phyloP scores from a whole-genome alignment of 1,140 invertebrate species.

The Plectrocnemia conspersa region DNA sequence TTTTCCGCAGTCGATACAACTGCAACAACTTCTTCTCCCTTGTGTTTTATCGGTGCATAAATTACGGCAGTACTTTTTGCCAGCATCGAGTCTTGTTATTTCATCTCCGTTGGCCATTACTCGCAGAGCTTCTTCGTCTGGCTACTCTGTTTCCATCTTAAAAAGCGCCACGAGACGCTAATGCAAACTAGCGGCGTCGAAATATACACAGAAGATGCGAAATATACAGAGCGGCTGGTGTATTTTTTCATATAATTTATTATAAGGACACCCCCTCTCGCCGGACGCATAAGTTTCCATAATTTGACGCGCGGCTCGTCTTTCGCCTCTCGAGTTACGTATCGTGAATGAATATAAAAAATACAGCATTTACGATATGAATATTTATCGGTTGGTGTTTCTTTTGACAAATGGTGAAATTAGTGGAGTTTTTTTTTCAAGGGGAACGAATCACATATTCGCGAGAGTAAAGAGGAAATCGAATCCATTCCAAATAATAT shows the following conservation, averaged over 20 bases:
- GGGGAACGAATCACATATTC: too few relatives aligned
- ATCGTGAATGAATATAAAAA: too few relatives aligned
- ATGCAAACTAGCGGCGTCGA: slow-evolving; percentile 5
- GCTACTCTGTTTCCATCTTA: not conserved
- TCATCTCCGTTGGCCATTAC: slow-evolving; percentile 10
- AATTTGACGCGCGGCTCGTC: not conserved
- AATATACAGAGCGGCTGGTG: not conserved
- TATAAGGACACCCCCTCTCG: too few relatives aligned
- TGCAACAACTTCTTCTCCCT: too few relatives aligned
- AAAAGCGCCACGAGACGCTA: not conserved
- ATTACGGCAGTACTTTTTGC: slow-evolving; percentile 19
- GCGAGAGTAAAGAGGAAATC: too few relatives aligned
- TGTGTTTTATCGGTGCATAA: slow-evolving; percentile 22
- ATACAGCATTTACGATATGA: too few relatives aligned
- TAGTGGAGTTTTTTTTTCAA: too few relatives aligned
- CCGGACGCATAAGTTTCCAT: not conserved
- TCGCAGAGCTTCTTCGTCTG: slow-evolving; percentile 9
- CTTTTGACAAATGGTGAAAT: too few relatives aligned
- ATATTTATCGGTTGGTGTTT: too few relatives aligned
- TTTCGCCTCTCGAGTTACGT: too few relatives aligned
- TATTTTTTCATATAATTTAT: slow-evolving; percentile 7
- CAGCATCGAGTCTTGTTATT: slow-evolving; percentile 14
- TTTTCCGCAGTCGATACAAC: too few relatives aligned
- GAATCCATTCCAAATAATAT: too few relatives aligned
- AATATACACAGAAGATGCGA: not conserved